These are phyloP conservation scores for Poeciliopsis turneri DNA, from an alignment of 2,797 vertebrate genomes.

Conservation along the genomic window DNA sequence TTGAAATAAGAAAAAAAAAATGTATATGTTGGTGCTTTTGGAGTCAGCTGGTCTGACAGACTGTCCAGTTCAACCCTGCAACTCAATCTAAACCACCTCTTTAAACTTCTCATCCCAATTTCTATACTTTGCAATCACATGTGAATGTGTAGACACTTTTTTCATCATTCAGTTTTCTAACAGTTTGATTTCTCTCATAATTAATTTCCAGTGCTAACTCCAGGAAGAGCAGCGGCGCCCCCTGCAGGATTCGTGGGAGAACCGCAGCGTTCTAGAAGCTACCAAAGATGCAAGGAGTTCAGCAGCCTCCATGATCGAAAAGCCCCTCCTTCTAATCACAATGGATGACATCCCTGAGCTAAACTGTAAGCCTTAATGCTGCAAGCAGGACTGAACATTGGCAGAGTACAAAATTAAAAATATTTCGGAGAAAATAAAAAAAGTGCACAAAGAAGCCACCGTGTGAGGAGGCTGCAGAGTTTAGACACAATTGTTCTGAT, in stretches of 20 bases:
- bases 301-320: conserved; percentile 37
- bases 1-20: too few species aligned
- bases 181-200: not conserved
- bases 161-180: not conserved
- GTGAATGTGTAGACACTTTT: not conserved
- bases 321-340: conserved; percentile 33
- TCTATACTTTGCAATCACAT: not conserved
- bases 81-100: conserved; percentile 1
- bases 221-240: conserved; percentile 55
- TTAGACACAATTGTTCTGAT: not conserved
- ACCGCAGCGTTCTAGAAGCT: conserved; percentile 84
- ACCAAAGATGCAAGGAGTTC: conserved; percentile 64
- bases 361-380: not conserved
- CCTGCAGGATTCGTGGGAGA: conserved; percentile 59
- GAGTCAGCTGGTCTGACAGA: conserved; percentile 53
- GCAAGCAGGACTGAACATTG: not conserved
- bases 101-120: not conserved
- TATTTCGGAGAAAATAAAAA: not conserved
- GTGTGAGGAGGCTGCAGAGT: not conserved
- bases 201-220: not conserved
- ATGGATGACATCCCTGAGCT: not conserved
- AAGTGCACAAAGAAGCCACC: not conserved
- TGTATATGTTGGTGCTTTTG: not conserved
- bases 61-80: conserved; percentile 17
- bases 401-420: not conserved